Conservation (phyloP, 2,113 vertebrate species). For the Acrocephalus arundinaceus region DNA sequence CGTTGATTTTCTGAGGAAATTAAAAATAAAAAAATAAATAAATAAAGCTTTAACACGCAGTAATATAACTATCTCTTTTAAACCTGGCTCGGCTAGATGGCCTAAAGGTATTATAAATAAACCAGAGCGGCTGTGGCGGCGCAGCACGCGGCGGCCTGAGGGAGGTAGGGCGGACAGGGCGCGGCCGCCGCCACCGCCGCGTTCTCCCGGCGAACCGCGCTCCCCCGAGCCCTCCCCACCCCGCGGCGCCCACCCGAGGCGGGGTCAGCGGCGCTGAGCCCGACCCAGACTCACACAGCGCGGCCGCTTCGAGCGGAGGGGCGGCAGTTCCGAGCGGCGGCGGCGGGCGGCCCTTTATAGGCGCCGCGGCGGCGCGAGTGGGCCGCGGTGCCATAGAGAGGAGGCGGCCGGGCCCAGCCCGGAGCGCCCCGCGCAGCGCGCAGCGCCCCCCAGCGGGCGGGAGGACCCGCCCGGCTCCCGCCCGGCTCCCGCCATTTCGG, state of each 20-base stretch:
- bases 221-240: background rate
- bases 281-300: background rate
- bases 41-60: background rate
- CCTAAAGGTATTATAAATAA: background rate
- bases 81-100: rapidly evolving
- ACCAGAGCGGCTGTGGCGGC: background rate
- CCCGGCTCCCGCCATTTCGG: background rate
- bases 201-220: background rate
- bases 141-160: background rate
- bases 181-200: background rate
- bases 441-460: conserved; percentile 35
- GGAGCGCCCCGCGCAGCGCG: background rate
- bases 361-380: conserved; percentile 58
- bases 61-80: rapidly evolving
- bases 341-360: background rate
- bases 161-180: background rate
- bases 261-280: background rate
- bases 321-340: background rate
- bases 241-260: background rate
- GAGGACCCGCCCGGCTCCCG: conserved; percentile 16
- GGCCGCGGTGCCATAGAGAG: conserved; percentile 37
- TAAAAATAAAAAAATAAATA: background rate
- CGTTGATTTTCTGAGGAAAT: background rate
- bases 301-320: conserved; percentile 22
- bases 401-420: background rate